These are phyloP conservation scores for Chamaea fasciata DNA, from an alignment of 2,113 vertebrate genomes.

Conservation along the genomic window DNA sequence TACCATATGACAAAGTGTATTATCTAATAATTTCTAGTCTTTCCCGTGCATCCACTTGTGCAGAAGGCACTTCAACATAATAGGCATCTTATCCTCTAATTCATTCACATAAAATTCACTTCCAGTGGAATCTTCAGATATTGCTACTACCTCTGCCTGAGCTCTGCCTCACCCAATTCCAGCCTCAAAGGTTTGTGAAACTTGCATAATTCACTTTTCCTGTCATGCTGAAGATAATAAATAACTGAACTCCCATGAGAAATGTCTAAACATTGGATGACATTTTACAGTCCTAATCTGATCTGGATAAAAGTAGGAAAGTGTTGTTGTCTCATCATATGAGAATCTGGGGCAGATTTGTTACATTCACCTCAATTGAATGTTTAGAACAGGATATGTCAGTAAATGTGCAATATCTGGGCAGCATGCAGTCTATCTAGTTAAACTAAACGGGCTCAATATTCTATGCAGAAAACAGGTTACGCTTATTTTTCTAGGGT, in stretches of 20 bases:
- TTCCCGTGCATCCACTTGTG: neutral
- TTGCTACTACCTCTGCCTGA: neutral
- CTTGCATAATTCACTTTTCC: neutral
- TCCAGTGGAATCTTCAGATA: neutral
- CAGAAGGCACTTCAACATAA: neutral
- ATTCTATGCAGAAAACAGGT: neutral
- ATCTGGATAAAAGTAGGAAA: neutral
- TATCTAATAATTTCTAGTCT: neutral
- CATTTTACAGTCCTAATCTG: neutral
- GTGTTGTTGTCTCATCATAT: neutral
- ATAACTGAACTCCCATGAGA: neutral
- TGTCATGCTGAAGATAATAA: neutral
- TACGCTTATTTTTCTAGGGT: neutral
- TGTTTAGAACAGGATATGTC: neutral
- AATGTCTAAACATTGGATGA: neutral
- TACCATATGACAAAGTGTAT: neutral
- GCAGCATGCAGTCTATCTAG: neutral
- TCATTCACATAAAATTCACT: neutral
- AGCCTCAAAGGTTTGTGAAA: neutral
- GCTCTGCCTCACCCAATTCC: neutral
- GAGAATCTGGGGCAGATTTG: neutral
- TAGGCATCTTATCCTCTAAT: neutral
- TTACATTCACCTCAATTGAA: neutral
- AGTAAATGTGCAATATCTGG: neutral
- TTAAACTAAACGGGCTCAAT: neutral